Evolutionary conservation across 2,888 invertebrate genomes (phyloP).

Genomic region (Tetranychus piercei): DNA sequence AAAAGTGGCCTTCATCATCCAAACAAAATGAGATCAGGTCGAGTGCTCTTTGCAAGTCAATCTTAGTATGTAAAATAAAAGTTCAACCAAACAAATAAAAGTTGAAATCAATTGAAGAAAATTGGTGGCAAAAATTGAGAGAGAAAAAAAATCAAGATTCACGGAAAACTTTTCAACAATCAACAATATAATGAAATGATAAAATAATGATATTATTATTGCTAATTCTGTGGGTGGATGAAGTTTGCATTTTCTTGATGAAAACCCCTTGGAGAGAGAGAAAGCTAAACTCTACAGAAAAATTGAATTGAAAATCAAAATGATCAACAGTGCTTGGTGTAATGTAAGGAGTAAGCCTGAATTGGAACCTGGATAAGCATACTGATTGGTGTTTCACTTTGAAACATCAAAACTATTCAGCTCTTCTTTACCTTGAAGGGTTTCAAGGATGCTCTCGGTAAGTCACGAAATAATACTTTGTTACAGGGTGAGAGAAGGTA

Average conservation of each 20-base stretch:
- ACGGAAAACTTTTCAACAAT: not conserved
- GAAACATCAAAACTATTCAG: no score
- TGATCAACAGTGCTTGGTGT: not conserved
- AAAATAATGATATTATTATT: not conserved
- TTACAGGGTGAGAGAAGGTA: not conserved
- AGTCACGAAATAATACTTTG: not conserved
- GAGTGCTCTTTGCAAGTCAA: not conserved
- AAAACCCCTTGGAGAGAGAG: not conserved
- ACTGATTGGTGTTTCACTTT: not conserved
- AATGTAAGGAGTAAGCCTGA: not conserved
- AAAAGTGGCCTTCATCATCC: not conserved
- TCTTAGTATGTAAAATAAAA: no score
- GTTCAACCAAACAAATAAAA: not conserved
- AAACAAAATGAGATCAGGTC: not conserved
- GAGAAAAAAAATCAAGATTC: not conserved
- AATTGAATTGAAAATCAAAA: not conserved
- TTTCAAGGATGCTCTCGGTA: not conserved
- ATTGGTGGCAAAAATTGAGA: not conserved
- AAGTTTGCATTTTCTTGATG: not conserved
- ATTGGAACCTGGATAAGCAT: not conserved
- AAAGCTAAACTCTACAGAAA: no score
- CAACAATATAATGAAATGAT: not conserved
- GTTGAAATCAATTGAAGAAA: not conserved
- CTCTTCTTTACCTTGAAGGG: not conserved
- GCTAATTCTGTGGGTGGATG: not conserved